Evolutionary conservation across 2,113 vertebrate species (phyloP).

Genomic region (Arvicanthis niloticus): DNA sequence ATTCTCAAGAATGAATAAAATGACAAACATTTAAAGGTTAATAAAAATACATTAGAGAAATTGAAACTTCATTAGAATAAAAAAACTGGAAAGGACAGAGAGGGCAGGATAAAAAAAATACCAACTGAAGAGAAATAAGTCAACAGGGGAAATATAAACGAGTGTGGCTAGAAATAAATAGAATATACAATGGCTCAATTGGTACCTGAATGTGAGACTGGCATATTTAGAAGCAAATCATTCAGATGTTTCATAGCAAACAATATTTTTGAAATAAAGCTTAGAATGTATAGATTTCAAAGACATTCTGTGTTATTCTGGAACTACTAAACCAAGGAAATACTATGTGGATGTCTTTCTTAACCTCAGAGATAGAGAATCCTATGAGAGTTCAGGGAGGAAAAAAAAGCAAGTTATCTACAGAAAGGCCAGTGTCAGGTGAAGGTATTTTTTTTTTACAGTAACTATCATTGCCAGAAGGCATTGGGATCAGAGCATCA

Average conservation of each 20-base stretch:
- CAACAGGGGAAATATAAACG: neutral
- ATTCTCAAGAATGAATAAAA: neutral
- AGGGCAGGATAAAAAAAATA: neutral
- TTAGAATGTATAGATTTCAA: conserved; percentile 1
- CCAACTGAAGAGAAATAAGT: neutral
- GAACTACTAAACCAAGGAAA: conserved; percentile 7
- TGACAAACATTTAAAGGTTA: too few species aligned
- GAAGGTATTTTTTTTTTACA: conserved; percentile 3
- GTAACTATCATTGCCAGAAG: conserved; percentile 26
- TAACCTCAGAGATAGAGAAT: conserved; percentile 30
- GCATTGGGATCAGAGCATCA: conserved; percentile 34
- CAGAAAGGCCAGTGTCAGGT: conserved; percentile 35
- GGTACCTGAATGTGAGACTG: conserved; percentile 3
- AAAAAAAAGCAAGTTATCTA: conserved; percentile 2
- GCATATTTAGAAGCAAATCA: conserved; percentile 38
- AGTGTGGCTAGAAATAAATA: neutral
- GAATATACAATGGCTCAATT: neutral
- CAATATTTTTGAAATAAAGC: conserved; percentile 34
- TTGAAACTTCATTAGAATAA: conserved; percentile 34
- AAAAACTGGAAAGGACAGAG: neutral
- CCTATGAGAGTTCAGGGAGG: neutral
- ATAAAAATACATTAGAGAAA: conserved; percentile 8
- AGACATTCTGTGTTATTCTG: neutral
- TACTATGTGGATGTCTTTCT: neutral
- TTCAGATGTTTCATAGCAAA: neutral